Percentiles rank a stretch among this genome's conserved stretches.
Conservation (phyloP, 2,888 invertebrate genomes). For the Azorinus chamasolen region DNA sequence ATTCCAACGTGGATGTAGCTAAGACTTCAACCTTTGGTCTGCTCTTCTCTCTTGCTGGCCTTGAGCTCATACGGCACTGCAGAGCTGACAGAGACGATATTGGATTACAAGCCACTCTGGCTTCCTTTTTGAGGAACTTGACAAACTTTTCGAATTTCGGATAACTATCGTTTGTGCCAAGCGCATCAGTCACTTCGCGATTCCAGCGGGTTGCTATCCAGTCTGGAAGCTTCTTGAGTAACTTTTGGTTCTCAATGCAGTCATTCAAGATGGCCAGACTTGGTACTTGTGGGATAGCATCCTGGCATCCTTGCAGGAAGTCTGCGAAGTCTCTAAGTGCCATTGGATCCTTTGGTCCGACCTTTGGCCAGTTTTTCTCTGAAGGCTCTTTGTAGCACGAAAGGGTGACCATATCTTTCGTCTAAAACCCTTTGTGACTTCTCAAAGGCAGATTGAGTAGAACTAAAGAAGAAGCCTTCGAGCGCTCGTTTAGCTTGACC, state of each 20-base stretch:
- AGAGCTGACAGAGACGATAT: constrained; percentile 40
- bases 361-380: too few relatives aligned
- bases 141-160: constrained; percentile 49
- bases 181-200: constrained; percentile 31
- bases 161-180: too few relatives aligned
- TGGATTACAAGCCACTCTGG: constrained; percentile 59
- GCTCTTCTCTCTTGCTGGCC: neutral
- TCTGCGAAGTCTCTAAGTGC: too few relatives aligned
- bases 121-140: constrained; percentile 46
- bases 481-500: constrained; percentile 29
- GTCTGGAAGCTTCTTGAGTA: constrained; percentile 55
- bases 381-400: too few relatives aligned
- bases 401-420: too few relatives aligned
- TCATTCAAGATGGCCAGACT: constrained; percentile 46
- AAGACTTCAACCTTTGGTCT: neutral
- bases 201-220: constrained; percentile 45
- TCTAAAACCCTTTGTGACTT: too few relatives aligned
- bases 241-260: constrained; percentile 55
- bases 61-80: neutral
- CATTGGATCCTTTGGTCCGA: too few relatives aligned
- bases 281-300: too few relatives aligned
- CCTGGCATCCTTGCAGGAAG: too few relatives aligned
- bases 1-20: too few relatives aligned
- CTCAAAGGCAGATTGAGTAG: constrained; percentile 39
- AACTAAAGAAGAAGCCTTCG: constrained; percentile 34